Percentiles rank a stretch among this genome's conserved stretches.
These are phyloP conservation scores for Hydraecia micacea DNA, from an alignment of 2,888 invertebrate species.

Conservation along the genomic window DNA sequence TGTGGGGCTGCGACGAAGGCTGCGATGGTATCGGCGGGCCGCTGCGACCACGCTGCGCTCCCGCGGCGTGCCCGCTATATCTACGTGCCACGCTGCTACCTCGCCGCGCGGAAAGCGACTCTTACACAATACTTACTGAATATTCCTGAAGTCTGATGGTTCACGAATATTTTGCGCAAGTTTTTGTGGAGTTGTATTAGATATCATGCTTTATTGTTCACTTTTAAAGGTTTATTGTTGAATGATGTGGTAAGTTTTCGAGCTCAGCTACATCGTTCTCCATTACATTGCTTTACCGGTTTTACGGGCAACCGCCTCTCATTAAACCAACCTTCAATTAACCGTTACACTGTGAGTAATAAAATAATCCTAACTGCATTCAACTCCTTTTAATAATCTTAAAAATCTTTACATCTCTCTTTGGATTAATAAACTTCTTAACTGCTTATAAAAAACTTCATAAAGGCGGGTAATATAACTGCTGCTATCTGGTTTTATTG, in stretches of 20 bases:
- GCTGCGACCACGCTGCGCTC: constrained; percentile 59
- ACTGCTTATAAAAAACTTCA: constrained; percentile 79
- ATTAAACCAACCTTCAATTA: constrained; percentile 57
- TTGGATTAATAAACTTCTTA: constrained; percentile 76
- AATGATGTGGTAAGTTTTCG: not conserved
- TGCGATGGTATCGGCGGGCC: constrained; percentile 82
- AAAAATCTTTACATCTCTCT: constrained; percentile 73
- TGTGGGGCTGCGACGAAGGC: constrained; percentile 86
- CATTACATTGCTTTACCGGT: constrained; percentile 7
- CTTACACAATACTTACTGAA: constrained; percentile 49
- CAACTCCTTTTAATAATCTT: constrained; percentile 70
- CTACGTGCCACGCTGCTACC: constrained; percentile 37
- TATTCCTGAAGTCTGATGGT: constrained; percentile 34
- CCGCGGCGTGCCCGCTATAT: constrained; percentile 58
- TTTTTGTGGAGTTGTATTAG: constrained; percentile 37
- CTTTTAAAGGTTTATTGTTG: constrained; percentile 5
- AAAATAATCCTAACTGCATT: constrained; percentile 65
- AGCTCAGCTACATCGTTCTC: constrained; percentile 3
- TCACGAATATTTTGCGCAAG: constrained; percentile 31
- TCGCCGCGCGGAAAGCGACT: constrained; percentile 36
- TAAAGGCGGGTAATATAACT: constrained; percentile 75
- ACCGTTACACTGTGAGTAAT: constrained; percentile 79
- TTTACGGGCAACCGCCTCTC: constrained; percentile 29
- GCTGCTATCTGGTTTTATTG: constrained; percentile 79
- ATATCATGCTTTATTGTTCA: constrained; percentile 29